Conservation (phyloP, 2,888 invertebrate species). For the Sinotaia quadrata region DNA sequence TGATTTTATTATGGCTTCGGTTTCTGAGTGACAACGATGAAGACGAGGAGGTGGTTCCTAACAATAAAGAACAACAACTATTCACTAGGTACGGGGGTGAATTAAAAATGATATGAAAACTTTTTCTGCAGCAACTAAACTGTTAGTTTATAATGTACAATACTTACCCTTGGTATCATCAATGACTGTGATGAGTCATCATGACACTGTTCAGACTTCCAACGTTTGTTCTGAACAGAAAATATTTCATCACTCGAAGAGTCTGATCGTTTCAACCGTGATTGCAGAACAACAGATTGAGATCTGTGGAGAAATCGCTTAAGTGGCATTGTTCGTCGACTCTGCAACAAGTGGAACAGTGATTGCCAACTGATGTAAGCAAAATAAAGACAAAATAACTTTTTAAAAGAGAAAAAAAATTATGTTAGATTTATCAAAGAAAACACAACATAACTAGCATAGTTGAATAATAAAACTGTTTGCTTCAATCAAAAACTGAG, state of each 20-base stretch:
- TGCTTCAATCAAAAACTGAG: too few species aligned
- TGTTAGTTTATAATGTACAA: too few species aligned
- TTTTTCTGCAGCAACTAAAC: too few species aligned
- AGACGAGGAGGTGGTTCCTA: constrained; percentile 36
- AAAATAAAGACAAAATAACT: background rate
- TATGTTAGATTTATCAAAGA: too few species aligned
- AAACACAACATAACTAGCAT: too few species aligned
- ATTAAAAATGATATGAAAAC: too few species aligned
- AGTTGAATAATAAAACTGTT: too few species aligned
- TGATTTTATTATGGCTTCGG: constrained; percentile 77
- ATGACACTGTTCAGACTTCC: constrained; percentile 61
- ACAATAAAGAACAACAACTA: too few species aligned
- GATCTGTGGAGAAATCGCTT: constrained; percentile 42
- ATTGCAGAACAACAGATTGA: constrained; percentile 49
- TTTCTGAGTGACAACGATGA: constrained; percentile 81
- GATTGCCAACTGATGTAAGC: too few species aligned
- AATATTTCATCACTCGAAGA: constrained; percentile 76
- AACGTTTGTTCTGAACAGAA: constrained; percentile 73
- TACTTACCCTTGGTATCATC: background rate
- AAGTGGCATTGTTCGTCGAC: constrained; percentile 27
- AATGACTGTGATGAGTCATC: constrained; percentile 8
- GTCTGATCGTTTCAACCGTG: constrained; percentile 79
- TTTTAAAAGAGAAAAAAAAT: too few species aligned
- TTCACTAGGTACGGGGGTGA: too few species aligned
- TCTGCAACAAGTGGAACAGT: constrained; percentile 27